A percentile compares a stretch with the other conserved stretches of the same genome.
phyloP scores from a whole-genome alignment of 1,140 invertebrate genomes.

The Drosophila ohnishii region DNA sequence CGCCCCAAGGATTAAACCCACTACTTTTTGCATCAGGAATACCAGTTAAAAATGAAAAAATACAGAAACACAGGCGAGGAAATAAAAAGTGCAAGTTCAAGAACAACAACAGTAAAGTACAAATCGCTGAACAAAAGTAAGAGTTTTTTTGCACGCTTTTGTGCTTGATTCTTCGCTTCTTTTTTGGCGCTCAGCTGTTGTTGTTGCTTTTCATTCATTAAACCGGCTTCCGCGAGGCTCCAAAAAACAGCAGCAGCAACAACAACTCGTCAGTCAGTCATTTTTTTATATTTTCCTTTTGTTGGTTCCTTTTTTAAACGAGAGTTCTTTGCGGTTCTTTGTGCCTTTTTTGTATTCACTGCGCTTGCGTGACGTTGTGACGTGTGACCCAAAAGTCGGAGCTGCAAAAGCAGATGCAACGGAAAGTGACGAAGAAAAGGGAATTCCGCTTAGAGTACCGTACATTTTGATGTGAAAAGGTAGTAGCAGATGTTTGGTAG shows the following conservation, averaged over 20 bases:
- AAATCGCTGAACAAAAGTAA: slow-evolving; percentile 66
- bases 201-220: slow-evolving; percentile 76
- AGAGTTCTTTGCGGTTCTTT: slow-evolving; percentile 58
- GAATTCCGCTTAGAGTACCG: slow-evolving; percentile 69
- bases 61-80: slow-evolving; percentile 2
- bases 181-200: slow-evolving; percentile 70
- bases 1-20: slow-evolving; percentile 33
- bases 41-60: slow-evolving; percentile 14
- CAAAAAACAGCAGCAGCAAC: slow-evolving; percentile 39
- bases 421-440: slow-evolving; percentile 39
- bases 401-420: slow-evolving; percentile 52
- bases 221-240: slow-evolving; percentile 75
- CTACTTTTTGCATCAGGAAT: slow-evolving; percentile 34
- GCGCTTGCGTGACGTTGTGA: slow-evolving; percentile 60
- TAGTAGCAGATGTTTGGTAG: neutral
- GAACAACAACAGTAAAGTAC: slow-evolving; percentile 40
- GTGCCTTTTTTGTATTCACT: slow-evolving; percentile 43
- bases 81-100: slow-evolving; percentile 62
- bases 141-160: slow-evolving; percentile 68
- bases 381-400: slow-evolving; percentile 68
- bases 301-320: slow-evolving; percentile 7
- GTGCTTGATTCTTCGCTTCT: slow-evolving; percentile 34
- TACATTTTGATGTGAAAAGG: slow-evolving; percentile 12
- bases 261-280: slow-evolving; percentile 41
- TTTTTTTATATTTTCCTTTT: slow-evolving; percentile 41